Conservation (phyloP, 2,888 invertebrate species). For the Synergus japonicus region DNA sequence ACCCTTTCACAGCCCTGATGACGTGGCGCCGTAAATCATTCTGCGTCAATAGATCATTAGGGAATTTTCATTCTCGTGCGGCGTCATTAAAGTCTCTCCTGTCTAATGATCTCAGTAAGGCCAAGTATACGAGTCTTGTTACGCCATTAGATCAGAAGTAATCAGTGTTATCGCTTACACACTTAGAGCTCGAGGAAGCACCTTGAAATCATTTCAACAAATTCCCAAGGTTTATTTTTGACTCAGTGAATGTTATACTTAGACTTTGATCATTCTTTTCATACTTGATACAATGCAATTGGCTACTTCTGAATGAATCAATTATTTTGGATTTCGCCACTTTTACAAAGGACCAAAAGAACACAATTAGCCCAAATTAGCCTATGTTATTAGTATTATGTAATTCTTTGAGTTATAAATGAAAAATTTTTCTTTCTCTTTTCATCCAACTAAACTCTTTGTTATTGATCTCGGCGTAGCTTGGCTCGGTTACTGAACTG, state of each 20-base stretch:
- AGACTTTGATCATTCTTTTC: not conserved
- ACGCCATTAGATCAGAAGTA: slow-evolving; percentile 34
- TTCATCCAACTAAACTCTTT: not conserved
- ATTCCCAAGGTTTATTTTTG: slow-evolving; percentile 37
- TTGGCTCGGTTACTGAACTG: not conserved
- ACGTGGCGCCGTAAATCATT: slow-evolving; percentile 52
- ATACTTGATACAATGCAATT: too few species aligned
- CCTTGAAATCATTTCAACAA: too few species aligned
- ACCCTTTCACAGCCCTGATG: not conserved
- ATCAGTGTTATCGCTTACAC: slow-evolving; percentile 7
- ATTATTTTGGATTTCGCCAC: too few species aligned
- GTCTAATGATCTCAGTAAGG: slow-evolving; percentile 45
- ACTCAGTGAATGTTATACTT: slow-evolving; percentile 41
- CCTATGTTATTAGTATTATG: not conserved
- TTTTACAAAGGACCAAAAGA: not conserved
- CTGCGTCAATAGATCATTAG: slow-evolving; percentile 55
- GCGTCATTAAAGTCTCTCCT: slow-evolving; percentile 53
- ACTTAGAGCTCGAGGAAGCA: too few species aligned
- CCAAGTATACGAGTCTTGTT: slow-evolving; percentile 26
- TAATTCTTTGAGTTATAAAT: not conserved
- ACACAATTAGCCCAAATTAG: not conserved
- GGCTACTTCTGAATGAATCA: too few species aligned
- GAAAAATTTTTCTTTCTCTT: not conserved
- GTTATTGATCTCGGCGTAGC: not conserved
- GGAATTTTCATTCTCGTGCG: slow-evolving; percentile 52